A percentile compares a stretch with the other conserved stretches of the same genome.
phyloP scores from a whole-genome alignment of 2,797 vertebrate genomes.

The Smutsia gigantea region DNA sequence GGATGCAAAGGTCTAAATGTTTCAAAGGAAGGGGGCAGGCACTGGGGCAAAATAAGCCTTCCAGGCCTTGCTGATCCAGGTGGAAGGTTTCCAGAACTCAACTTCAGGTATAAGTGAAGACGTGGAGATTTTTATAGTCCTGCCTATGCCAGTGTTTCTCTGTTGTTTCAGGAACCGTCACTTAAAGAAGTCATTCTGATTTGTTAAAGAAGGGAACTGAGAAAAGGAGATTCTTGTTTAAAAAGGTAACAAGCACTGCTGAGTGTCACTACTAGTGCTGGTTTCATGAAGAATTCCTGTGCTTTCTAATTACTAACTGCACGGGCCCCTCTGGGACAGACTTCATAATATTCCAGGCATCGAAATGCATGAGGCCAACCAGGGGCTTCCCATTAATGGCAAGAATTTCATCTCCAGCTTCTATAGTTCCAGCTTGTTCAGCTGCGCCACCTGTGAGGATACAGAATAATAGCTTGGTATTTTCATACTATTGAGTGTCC shows the following conservation, averaged over 20 bases:
- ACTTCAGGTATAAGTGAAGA: constrained; percentile 52
- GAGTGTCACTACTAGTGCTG: not conserved
- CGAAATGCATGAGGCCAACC: constrained; percentile 93
- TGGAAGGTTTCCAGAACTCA: constrained; percentile 64
- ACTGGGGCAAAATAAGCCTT: constrained; percentile 55
- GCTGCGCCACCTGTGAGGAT: constrained; percentile 91
- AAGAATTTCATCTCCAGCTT: constrained; percentile 94
- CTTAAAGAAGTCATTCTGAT: constrained; percentile 75
- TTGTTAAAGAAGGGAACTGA: not conserved
- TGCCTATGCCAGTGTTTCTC: constrained; percentile 45
- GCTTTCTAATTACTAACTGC: constrained; percentile 92
- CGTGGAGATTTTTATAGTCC: constrained; percentile 52
- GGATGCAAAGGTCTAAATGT: constrained; percentile 61
- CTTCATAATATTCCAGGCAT: constrained; percentile 96
- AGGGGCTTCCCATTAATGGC: constrained; percentile 92
- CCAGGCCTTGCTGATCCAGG: constrained; percentile 62
- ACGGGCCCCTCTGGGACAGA: constrained; percentile 92
- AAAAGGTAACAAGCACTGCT: not conserved
- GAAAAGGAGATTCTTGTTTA: not conserved
- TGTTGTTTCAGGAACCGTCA: constrained; percentile 70
- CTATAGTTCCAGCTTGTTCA: constrained; percentile 91
- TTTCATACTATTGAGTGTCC: not conserved
- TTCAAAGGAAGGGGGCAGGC: constrained; percentile 75
- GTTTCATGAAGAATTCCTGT: constrained; percentile 87
- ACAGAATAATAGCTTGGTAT: not conserved